A percentile compares a stretch with the other conserved stretches of the same genome.
phyloP scores from a whole-genome alignment of 1,140 invertebrate genomes.

The Nebria ingens region DNA sequence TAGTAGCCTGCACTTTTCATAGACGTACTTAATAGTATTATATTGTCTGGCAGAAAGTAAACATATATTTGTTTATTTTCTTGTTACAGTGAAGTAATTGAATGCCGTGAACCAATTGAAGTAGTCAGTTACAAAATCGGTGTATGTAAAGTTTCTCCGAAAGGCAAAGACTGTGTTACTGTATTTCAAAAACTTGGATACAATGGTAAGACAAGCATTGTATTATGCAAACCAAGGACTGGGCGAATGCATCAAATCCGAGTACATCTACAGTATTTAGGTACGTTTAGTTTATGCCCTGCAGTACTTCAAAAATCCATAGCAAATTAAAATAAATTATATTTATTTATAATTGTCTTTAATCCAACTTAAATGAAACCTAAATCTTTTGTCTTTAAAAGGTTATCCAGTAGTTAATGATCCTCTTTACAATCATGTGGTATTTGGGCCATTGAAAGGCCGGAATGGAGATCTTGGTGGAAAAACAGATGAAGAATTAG shows the following conservation, averaged over 20 bases:
- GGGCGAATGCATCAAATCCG: slow-evolving; percentile 98
- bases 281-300: slow-evolving; percentile 38
- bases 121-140: slow-evolving; percentile 92
- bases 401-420: slow-evolving; percentile 96
- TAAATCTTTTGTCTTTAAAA: slow-evolving; percentile 34
- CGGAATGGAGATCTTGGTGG: slow-evolving; percentile 85
- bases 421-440: slow-evolving; percentile 86
- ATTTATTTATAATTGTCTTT: slow-evolving; percentile 9
- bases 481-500: slow-evolving; percentile 83
- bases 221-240: slow-evolving; percentile 85
- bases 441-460: slow-evolving; percentile 85
- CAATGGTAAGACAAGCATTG: slow-evolving; percentile 82
- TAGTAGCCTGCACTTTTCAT: too few species aligned
- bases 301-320: not conserved
- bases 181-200: slow-evolving; percentile 80
- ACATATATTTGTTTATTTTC: too few species aligned
- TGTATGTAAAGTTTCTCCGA: slow-evolving; percentile 81
- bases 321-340: slow-evolving; percentile 11
- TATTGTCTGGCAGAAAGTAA: too few species aligned
- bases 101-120: slow-evolving; percentile 86
- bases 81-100: slow-evolving; percentile 61
- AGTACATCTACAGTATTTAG: slow-evolving; percentile 96
- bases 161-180: slow-evolving; percentile 84
- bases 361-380: not conserved
- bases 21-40: too few species aligned